Evolutionary conservation across 2,113 vertebrate genomes (phyloP), one percentile per base, ranked within the genome.

Genomic region (Cyprinodon brontotheroides): DNA sequence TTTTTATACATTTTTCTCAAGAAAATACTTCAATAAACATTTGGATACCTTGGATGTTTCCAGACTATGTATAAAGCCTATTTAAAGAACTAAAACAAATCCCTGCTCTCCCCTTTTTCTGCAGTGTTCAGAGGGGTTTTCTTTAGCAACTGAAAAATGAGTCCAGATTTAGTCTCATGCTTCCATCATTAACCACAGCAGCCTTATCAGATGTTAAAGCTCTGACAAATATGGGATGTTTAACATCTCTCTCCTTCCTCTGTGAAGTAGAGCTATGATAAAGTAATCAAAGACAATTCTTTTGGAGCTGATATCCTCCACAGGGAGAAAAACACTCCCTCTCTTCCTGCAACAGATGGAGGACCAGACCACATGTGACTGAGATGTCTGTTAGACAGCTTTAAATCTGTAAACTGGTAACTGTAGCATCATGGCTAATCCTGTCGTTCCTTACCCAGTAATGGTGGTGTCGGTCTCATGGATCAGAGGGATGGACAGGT

Each of bases 401-500:
- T 66, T 13, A 29, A 4, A 70, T 68, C 76, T 22, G 38, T 37
- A 15, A 22, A 57, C 17, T 2, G 65, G 20, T n/a, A n/a, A 45
- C 14, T 48, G 36, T 37, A 20, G 9, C 14, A 22, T 59, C 61
- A n/a, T 20, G 36, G n/a, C 17, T 65, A 62, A 57, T 38, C n/a
- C 15, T 38, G 37, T 77, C 50, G 36, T 17, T 57, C 7, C 95
- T 95, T 94, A 99, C 98, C 97, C 97, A 0, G 86, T 97, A 78
- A 99, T 91, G 48, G 96, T 95, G 0, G 96, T 95, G 92, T 99
- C 97, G 39, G 98, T 98, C 89, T 99, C 97, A 10, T 99, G 97
- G 88, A 97, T 90, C 82, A 99, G 88, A 2, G 96, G 94, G 79
- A 99, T 95, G 0, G 88, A 94, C 61, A 99, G 88, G 5, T 88